Evolutionary conservation across 2,797 vertebrate genomes (phyloP), one percentile per base, ranked within the genome.

Genomic region (Mico argentatus): DNA sequence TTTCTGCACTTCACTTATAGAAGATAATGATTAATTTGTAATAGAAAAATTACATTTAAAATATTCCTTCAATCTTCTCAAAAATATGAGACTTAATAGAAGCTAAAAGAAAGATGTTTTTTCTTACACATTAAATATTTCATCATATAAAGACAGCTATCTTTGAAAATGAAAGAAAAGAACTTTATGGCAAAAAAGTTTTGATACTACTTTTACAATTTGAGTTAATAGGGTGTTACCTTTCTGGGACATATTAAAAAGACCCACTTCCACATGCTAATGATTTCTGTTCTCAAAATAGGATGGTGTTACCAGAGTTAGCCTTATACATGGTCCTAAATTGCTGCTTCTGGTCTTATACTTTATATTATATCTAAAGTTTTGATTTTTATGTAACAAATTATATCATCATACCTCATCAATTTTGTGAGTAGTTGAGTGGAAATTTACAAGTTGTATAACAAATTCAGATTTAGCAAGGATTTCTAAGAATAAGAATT

Each of bases 11-110:
- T 94, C 76, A 52, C 17, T 76, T 24, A 55, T 2, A 72, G 50
- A 24, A 70, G 81, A 90, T 41, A 76, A 88, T 52, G 46, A 61
- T 75, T 52, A 75, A 81, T 94, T 92, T 91, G 17, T 39, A 82
- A 88, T 41, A 76, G 19, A 86, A 84, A 94, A 84, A 92, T 82
- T 88, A 52, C 82, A 90, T 44, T 92, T 92, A 92, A 94, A 80
- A 76, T 81, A 94, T 55, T 12, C 13, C 72, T 64, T 76, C 48
- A 20, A 14, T 93, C 20, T 39, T 85, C 50, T 89, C 11, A 84
- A 88, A 96, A 92, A n/a, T 50, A 59, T 70, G 4, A 44, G 41
- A 70, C 13, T 57, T 57, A 88, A 57, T n/a, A 33, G 17, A 12
- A 77, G 64, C 11, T 36, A 39, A 92, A 90, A 86, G 22, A 67